Base-by-base conservation (phyloP, 2,888 invertebrate genomes). In the Meiosimyza platycephala region DNA sequence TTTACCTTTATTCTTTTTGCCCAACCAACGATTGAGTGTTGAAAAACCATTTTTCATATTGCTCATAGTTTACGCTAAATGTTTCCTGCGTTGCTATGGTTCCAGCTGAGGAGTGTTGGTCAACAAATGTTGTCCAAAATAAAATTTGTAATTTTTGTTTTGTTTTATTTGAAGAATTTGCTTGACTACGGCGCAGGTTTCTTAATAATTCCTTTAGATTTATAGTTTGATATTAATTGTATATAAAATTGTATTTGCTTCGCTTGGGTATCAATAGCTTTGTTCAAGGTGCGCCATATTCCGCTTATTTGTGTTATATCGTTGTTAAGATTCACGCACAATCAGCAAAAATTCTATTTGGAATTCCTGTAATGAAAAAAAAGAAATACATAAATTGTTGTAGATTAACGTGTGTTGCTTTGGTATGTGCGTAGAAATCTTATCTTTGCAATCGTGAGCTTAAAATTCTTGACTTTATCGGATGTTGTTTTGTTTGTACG, bases 11-110 rank as follows among this genome's bases (percentile, higher is more conserved):
- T 80, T 84, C 77, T 86, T 87, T 76, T 86, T 87, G 78, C 87
- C 87, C 82, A 87, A 82, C 82, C 87, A 86, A 74, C 87, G 87
- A 79, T 87, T 87, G 62, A 88, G 83, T 78, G 87, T 87, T 76
- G 85, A 84, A 79, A 88, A 86, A 76, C 87, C 86, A 84, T 85
- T 83, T 83, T 85, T 86, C 82, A 86, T 85, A 80, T 81, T 86
- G 83, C 84, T 84, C 84, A 84, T 84, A 57, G 66, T 77, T 76
- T 73, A 22, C 60, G 52, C 48, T n/a, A 47, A 28, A 28, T 33
- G 12, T 28, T 28, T 11, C 1, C 47, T 47, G 12, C 47, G 22
- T 40, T 18, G n/a, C 40, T 40, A 33, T 52, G 9, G 40, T 40
- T 40, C 18, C 48, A 47, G 18, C 57, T 57, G 57, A 16, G 16